These are phyloP conservation scores for Fratercula arctica DNA, from an alignment of 2,797 vertebrate genomes.

Conservation along the genomic window DNA sequence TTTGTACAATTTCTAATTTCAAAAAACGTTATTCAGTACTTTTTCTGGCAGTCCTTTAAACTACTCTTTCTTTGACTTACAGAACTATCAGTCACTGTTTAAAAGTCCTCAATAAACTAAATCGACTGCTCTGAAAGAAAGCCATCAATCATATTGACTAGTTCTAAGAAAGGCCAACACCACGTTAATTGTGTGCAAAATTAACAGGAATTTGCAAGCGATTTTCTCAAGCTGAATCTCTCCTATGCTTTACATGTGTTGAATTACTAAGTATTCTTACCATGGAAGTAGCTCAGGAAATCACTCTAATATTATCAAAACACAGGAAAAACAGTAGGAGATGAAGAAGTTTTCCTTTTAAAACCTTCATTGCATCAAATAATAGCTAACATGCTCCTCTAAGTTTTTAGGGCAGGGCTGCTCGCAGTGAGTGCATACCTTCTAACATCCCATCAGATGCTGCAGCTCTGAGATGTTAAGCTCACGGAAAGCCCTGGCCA, in stretches of 20 bases:
- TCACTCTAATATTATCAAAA: conserved; percentile 44
- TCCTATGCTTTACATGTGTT: not conserved
- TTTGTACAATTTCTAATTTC: not conserved
- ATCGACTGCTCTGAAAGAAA: conserved; percentile 27
- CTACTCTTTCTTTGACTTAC: not conserved
- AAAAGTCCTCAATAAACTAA: conserved; percentile 39
- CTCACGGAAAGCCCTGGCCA: not conserved
- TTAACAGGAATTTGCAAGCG: conserved; percentile 29
- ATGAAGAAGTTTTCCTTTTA: conserved; percentile 37
- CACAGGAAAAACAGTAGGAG: not conserved
- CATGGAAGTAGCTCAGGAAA: conserved; percentile 40
- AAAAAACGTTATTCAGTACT: not conserved
- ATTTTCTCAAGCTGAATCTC: not conserved
- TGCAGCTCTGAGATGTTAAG: not conserved
- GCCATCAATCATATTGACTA: conserved; percentile 32
- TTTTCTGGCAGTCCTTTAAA: conserved; percentile 21
- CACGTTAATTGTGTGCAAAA: not conserved
- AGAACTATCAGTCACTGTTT: conserved; percentile 29
- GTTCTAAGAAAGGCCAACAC: conserved; percentile 12
- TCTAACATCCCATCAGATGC: conserved; percentile 36
- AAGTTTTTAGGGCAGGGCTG: not conserved
- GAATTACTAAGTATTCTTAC: conserved; percentile 26
- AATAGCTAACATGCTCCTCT: not conserved
- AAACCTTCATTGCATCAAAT: conserved; percentile 12
- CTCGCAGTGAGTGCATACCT: not conserved